Conservation (phyloP, 1,140 invertebrate species). For the Antheraea mylitta region DNA sequence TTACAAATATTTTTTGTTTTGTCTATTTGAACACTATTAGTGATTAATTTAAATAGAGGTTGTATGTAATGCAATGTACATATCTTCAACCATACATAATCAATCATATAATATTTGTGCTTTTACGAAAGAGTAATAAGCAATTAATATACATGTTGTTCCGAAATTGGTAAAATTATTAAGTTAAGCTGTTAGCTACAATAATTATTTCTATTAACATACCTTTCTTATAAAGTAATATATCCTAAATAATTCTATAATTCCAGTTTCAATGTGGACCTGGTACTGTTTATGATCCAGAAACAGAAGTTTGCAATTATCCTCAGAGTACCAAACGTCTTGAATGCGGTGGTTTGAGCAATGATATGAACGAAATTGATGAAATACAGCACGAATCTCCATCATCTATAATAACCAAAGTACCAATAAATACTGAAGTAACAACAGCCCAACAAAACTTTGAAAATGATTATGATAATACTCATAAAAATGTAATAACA, state of each 20-base stretch:
- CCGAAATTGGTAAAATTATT: too few species aligned
- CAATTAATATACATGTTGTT: too few species aligned
- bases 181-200: too few species aligned
- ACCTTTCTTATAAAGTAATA: too few species aligned
- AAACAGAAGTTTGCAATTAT: constrained; percentile 83
- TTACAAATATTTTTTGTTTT: too few species aligned
- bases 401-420: constrained; percentile 46
- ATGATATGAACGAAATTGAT: constrained; percentile 54
- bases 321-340: constrained; percentile 80
- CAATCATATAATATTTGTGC: too few species aligned
- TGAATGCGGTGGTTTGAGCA: constrained; percentile 71
- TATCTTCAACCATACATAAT: too few species aligned
- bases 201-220: too few species aligned
- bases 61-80: too few species aligned
- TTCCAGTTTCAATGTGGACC: constrained; percentile 85
- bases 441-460: not conserved
- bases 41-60: too few species aligned
- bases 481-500: not conserved
- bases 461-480: not conserved
- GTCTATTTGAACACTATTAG: too few species aligned
- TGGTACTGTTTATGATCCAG: constrained; percentile 85
- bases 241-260: constrained; percentile 3
- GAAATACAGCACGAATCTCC: constrained; percentile 43
- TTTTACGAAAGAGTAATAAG: too few species aligned
- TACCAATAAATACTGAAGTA: constrained; percentile 17